Conservation (phyloP, 1,140 invertebrate genomes). For the Apis mellifera region DNA sequence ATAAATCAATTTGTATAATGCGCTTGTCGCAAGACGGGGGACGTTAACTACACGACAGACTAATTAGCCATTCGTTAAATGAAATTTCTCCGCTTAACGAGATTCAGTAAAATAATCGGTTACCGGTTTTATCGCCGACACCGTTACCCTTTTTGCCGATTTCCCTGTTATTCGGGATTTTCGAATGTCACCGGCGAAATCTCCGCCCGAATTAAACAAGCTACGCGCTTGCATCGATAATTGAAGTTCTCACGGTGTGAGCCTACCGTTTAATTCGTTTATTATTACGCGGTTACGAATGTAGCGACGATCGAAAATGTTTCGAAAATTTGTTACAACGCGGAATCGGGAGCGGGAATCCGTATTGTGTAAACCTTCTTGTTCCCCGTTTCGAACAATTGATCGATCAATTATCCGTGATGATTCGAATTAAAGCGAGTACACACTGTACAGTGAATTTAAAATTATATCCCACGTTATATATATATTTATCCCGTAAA, state of each 20-base stretch:
- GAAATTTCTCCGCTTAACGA: conserved; percentile 25
- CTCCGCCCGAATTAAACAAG: not conserved
- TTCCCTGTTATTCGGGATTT: not conserved
- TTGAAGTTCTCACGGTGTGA: not conserved
- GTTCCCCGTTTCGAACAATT: not conserved
- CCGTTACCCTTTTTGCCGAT: conserved; percentile 12
- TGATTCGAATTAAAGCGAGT: not conserved
- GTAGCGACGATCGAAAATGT: not conserved
- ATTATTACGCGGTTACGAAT: not conserved
- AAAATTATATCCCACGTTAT: not conserved
- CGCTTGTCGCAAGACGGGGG: not conserved
- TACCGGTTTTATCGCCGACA: not conserved
- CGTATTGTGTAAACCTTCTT: not conserved
- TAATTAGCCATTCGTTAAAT: conserved; percentile 32
- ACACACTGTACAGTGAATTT: not conserved
- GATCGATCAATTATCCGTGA: not conserved
- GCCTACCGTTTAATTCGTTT: conserved; percentile 16
- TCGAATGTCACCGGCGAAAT: not conserved
- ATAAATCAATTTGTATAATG: conserved; percentile 9
- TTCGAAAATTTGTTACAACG: not conserved
- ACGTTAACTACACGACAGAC: conserved; percentile 23
- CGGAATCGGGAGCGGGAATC: not conserved
- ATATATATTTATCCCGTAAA: no score
- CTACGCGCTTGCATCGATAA: not conserved
- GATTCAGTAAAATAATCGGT: conserved; percentile 6